Evolutionary conservation across 2,113 vertebrate genomes (phyloP).

Genomic region (Telmatochromis sp.): DNA sequence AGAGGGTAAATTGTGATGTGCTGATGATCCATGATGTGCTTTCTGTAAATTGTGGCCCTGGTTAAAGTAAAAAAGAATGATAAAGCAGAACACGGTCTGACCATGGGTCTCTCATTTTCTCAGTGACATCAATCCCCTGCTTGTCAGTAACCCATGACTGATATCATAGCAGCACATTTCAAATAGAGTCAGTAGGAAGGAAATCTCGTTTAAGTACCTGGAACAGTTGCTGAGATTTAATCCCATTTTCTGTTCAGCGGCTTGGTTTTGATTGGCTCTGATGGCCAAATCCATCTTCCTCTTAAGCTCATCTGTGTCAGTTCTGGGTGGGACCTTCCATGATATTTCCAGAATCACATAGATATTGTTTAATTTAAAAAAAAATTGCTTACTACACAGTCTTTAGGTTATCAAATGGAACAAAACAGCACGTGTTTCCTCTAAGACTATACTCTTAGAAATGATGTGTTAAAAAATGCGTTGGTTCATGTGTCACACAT

Average conservation of each 20-base stretch:
- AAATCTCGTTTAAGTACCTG: not conserved
- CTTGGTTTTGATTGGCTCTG: not conserved
- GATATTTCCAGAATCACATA: not conserved
- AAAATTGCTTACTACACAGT: not conserved
- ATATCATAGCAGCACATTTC: not conserved
- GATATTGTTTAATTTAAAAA: fast-evolving
- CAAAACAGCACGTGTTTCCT: not conserved
- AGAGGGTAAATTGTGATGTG: not conserved
- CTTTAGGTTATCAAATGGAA: not conserved
- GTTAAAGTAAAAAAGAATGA: not conserved
- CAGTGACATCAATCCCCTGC: not conserved
- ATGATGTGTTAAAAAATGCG: not conserved
- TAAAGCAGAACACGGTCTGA: not conserved
- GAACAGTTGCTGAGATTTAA: not conserved
- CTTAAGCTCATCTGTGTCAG: not conserved
- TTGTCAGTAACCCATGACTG: not conserved
- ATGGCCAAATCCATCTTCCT: not conserved
- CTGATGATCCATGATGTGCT: not conserved
- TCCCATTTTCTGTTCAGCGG: not conserved
- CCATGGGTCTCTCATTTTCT: not conserved
- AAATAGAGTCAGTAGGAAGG: not conserved
- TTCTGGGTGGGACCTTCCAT: not conserved
- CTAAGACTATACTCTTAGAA: not conserved
- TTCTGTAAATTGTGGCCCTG: not conserved
- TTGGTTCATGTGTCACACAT: not conserved